Evolutionary conservation across 2,113 vertebrate species (phyloP), one percentile per base, ranked within the genome.

Genomic region (Mirounga angustirostris): DNA sequence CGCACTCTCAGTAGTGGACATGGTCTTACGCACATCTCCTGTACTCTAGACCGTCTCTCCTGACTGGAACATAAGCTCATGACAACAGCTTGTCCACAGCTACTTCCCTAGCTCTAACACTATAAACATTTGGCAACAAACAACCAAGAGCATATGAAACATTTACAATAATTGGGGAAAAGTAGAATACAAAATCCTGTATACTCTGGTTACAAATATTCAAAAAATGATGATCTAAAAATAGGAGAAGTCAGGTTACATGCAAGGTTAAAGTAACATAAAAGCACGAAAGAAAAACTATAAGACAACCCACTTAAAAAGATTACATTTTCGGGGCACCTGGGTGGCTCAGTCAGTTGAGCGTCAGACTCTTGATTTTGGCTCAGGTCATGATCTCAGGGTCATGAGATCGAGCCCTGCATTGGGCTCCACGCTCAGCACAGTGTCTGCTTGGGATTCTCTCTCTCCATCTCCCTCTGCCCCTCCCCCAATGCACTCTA

Each of bases 1-100:
- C 0, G 2, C 3, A 1, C 22, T 11, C 33, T 76, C 24, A 1
- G 26, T 3, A n/a, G 8, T 69, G 24, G 46, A n/a, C 14, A 22
- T 1, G 28, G 71, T 26, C 78, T 61, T 36, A 14, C 3, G 54
- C 36, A 2, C 1, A 1, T 3, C 5, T 71, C 22, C 59, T 28
- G 10, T 4, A 15, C 46, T 24, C n/a, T 50, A 22, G n/a, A 50
- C 78, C 0, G 5, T 59, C 65, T 84, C 86, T 67, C 26, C 54
- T 63, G 18, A 5, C 26, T 40, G 14, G 36, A 73, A 33, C 21
- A 1, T 4, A 59, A 46, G 36, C 61, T 40, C 33, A 4, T 22
- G 21, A 28, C 40, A 78, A 82, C 0, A 8, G 83, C 59, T 56
- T 21, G 46, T 16, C 59, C 58, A 10, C 1, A 0, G 69, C 54